These are phyloP conservation scores for Macaria liturata DNA, from an alignment of 2,888 invertebrate genomes.

Conservation along the genomic window DNA sequence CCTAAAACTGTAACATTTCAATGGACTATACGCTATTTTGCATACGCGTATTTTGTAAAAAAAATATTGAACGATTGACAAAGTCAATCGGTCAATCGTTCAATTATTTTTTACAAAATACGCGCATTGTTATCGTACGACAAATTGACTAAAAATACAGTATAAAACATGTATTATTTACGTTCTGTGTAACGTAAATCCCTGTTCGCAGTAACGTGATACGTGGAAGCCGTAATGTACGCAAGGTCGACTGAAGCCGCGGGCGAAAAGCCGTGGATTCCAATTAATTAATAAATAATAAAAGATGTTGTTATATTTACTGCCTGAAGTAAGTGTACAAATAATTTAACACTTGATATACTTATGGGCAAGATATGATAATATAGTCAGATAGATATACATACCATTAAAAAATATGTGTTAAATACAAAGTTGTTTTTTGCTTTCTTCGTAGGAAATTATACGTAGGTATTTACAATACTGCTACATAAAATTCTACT, in stretches of 20 bases:
- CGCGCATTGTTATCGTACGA: no score
- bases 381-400: background rate
- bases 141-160: no score
- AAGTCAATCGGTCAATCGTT: no score
- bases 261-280: background rate
- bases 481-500: no score
- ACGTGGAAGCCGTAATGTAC: slow-evolving; percentile 39
- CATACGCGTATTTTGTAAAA: no score
- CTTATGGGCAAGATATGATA: no score
- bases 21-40: no score
- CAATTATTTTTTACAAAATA: no score
- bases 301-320: background rate
- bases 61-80: no score
- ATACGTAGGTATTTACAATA: no score
- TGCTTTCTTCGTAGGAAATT: background rate
- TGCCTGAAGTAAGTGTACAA: background rate
- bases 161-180: slow-evolving; percentile 8
- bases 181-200: slow-evolving; percentile 7
- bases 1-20: no score
- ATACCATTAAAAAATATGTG: background rate
- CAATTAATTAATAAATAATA: slow-evolving; percentile 3
- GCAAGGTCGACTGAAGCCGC: slow-evolving; percentile 30
- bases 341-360: background rate
- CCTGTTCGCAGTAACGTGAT: slow-evolving; percentile 23
- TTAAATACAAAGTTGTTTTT: background rate